These are phyloP conservation scores for Molossus molossus DNA, from an alignment of 2,797 vertebrate species.

Conservation along the genomic window DNA sequence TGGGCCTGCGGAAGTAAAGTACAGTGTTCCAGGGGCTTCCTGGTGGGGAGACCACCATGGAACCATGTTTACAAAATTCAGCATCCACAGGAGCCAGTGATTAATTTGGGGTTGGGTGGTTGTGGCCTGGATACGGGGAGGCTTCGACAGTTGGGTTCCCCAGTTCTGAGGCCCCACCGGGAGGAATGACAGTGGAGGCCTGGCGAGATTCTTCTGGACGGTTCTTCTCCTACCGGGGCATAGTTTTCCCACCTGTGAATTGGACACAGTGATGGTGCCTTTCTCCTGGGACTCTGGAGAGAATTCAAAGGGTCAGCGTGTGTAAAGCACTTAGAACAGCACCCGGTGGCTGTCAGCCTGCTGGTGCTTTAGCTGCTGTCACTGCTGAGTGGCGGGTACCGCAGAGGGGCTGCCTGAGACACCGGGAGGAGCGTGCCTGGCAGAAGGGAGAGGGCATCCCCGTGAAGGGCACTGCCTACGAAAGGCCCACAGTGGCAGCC, in stretches of 20 bases:
- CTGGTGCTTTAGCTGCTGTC: neutral
- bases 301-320: no score
- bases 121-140: rapidly evolving
- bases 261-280: neutral
- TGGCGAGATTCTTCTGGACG: neutral
- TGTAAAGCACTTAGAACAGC: neutral
- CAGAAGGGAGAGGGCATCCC: neutral
- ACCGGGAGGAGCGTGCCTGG: rapidly evolving
- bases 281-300: neutral
- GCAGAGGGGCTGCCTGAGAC: neutral
- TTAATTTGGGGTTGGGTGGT: neutral
- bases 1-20: neutral
- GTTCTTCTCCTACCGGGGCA: neutral
- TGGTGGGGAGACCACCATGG: neutral
- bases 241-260: neutral
- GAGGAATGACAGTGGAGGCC: neutral
- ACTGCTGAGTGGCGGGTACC: rapidly evolving
- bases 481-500: neutral
- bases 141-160: no score
- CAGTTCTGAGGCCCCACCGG: neutral
- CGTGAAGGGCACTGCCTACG: neutral
- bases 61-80: neutral
- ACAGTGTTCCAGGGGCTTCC: neutral
- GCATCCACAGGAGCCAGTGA: neutral
- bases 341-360: neutral